A percentile compares a stretch with the other conserved stretches of the same genome.
These are phyloP conservation scores for Octodon degus DNA, from an alignment of 2,113 vertebrate species.

Conservation along the genomic window DNA sequence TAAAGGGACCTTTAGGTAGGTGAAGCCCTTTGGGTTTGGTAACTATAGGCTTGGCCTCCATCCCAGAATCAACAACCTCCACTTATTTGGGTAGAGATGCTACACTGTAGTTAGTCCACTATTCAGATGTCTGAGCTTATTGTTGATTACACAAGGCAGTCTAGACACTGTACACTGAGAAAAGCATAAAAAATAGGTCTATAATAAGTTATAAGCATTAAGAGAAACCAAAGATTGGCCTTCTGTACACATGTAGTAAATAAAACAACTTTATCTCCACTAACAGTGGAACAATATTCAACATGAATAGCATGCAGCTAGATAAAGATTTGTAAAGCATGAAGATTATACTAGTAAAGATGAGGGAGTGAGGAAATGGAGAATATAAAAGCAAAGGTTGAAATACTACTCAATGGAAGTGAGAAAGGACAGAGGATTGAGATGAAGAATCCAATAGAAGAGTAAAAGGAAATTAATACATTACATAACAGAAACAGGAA, in stretches of 20 bases:
- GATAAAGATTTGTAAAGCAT: neutral
- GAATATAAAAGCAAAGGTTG: neutral
- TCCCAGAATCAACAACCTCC: neutral
- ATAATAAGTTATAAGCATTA: neutral
- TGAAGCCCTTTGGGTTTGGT: neutral
- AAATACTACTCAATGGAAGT: neutral
- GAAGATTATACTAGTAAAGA: neutral
- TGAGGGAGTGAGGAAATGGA: neutral
- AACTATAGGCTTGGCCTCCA: neutral
- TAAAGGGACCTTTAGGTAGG: neutral
- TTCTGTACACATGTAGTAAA: neutral
- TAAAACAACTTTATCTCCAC: neutral
- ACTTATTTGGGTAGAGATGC: neutral
- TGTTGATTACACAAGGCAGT: neutral
- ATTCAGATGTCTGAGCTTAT: neutral
- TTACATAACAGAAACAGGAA: neutral
- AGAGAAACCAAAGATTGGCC: neutral
- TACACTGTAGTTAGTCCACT: neutral
- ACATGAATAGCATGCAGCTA: neutral
- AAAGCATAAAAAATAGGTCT: neutral
- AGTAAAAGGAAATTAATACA: neutral
- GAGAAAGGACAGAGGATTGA: neutral
- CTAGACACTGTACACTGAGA: neutral
- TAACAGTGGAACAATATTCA: neutral
- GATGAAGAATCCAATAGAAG: neutral